Conservation (phyloP, 2,888 invertebrate genomes). For the Synanthedon myopaeformis region DNA sequence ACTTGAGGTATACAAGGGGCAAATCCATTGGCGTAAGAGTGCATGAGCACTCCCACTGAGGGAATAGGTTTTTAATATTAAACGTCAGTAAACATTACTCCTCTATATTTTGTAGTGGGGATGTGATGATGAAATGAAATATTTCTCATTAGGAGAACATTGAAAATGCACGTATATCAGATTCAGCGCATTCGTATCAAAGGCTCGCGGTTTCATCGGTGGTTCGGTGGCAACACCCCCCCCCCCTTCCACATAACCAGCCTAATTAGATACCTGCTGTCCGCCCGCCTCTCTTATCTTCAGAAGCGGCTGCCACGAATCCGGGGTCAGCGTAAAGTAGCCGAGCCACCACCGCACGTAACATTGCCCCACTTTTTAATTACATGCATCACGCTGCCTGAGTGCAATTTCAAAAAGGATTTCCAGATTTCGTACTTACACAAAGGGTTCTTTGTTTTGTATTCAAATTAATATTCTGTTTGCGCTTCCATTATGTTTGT, state of each 20-base stretch:
- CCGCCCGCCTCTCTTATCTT: not conserved
- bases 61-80: not conserved
- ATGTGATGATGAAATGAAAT: no score
- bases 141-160: no score
- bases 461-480: constrained; percentile 6
- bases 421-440: constrained; percentile 30
- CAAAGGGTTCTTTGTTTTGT: constrained; percentile 11
- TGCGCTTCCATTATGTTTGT: not conserved
- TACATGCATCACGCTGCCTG: constrained; percentile 51
- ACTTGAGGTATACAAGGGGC: no score
- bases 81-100: not conserved
- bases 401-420: constrained; percentile 52
- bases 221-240: constrained; percentile 18
- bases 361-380: constrained; percentile 57
- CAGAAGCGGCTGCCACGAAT: not conserved
- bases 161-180: constrained; percentile 19
- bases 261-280: constrained; percentile 2
- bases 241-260: constrained; percentile 12
- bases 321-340: constrained; percentile 19
- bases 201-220: constrained; percentile 39
- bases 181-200: constrained; percentile 26
- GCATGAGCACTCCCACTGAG: not conserved
- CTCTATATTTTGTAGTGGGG: no score
- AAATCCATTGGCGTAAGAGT: no score
- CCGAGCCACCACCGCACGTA: constrained; percentile 9